Conservation (phyloP, 2,797 vertebrate genomes). For the Betta splendens region DNA sequence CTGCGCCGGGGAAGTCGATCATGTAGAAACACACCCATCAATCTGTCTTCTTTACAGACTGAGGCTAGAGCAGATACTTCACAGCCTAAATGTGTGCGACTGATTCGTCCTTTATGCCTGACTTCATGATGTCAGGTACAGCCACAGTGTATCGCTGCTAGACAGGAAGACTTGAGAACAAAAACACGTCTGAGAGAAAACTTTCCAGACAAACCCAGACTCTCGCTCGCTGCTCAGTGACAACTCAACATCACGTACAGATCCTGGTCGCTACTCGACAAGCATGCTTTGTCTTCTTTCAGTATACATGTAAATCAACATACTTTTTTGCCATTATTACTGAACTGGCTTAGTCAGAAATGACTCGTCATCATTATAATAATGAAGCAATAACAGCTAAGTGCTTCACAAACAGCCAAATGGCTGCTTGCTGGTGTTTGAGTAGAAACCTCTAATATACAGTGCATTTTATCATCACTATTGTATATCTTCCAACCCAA, state of each 20-base stretch:
- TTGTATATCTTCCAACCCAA: conserved; percentile 9
- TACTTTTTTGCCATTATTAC: neutral
- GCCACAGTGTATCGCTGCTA: neutral
- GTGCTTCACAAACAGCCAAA: neutral
- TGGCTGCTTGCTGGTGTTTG: neutral
- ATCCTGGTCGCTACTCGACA: neutral
- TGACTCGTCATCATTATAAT: neutral
- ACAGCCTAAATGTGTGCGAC: conserved; percentile 10
- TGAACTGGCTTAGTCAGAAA: conserved; percentile 1
- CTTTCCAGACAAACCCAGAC: neutral
- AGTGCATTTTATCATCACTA: neutral
- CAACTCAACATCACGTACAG: neutral
- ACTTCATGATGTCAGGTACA: conserved; percentile 8
- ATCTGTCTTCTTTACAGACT: conserved; percentile 22
- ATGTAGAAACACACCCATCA: conserved; percentile 22
- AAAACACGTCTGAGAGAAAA: conserved; percentile 10
- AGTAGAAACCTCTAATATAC: too few relatives aligned
- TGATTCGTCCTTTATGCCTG: conserved; percentile 26
- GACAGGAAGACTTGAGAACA: neutral
- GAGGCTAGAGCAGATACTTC: conserved; percentile 7
- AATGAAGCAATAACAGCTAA: neutral
- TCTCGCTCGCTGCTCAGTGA: too few relatives aligned
- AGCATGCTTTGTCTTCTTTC: neutral
- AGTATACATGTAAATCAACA: neutral
- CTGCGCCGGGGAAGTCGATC: conserved; percentile 25